phyloP scores from a whole-genome alignment of 2,797 vertebrate genomes.

The Enteromius viviparus region DNA sequence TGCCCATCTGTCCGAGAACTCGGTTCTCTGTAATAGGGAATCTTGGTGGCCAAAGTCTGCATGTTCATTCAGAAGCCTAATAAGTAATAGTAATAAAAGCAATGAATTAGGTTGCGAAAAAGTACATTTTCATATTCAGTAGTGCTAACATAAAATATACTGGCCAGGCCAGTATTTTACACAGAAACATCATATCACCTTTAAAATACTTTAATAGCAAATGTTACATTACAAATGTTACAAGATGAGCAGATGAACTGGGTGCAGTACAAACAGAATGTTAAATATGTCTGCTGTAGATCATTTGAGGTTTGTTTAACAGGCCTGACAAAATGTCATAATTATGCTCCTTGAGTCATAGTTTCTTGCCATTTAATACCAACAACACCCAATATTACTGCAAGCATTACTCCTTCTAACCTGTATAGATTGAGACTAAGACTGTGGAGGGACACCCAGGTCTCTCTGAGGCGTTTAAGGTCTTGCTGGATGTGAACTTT shows the following conservation, averaged over 20 bases:
- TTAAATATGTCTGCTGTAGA: not conserved
- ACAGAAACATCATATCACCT: not conserved
- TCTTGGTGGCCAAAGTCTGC: conserved; percentile 45
- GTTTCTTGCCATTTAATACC: not conserved
- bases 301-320: not conserved
- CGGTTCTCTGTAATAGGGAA: not conserved
- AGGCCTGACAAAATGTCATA: not conserved
- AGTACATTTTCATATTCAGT: not conserved
- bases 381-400: not conserved
- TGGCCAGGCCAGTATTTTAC: not conserved
- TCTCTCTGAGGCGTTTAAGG: conserved; percentile 77
- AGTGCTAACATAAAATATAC: not conserved
- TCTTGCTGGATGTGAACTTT: conserved; percentile 77
- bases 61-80: conserved; percentile 68
- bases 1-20: conserved; percentile 16
- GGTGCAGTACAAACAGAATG: conserved; percentile 1
- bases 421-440: conserved; percentile 74
- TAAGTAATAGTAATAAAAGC: not conserved
- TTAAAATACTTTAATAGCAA: not conserved
- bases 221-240: not conserved
- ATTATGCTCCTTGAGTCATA: conserved; percentile 15
- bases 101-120: not conserved
- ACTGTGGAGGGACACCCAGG: conserved; percentile 77
- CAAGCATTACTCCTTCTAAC: conserved; percentile 58
- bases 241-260: not conserved